These are phyloP conservation scores for Leucophenga maculata DNA, from an alignment of 2,888 invertebrate species.

Conservation along the genomic window DNA sequence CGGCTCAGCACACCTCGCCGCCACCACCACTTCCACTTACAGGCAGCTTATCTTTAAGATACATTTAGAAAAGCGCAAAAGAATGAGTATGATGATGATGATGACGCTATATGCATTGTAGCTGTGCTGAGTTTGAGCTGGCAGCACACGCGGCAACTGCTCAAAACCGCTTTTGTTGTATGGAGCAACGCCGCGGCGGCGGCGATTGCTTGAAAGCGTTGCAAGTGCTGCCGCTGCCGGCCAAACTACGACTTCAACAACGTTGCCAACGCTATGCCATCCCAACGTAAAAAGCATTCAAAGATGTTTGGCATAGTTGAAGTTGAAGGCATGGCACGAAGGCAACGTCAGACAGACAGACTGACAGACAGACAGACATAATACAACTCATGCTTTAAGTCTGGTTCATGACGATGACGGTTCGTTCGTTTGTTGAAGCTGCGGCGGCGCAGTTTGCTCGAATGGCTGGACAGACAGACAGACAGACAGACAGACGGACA, in stretches of 20 bases:
- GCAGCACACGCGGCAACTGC: slow-evolving; percentile 41
- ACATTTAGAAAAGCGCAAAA: slow-evolving; percentile 14
- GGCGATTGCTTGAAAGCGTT: slow-evolving; percentile 47
- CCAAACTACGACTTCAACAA: not conserved
- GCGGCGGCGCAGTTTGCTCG: slow-evolving; percentile 9
- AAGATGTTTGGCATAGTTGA: slow-evolving; percentile 62
- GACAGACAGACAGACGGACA: not conserved
- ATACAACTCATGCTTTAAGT: not conserved
- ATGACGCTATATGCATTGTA: slow-evolving; percentile 25
- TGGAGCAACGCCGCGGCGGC: slow-evolving; percentile 41
- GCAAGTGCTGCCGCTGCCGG: slow-evolving; percentile 22
- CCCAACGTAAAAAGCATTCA: not conserved
- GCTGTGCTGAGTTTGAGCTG: slow-evolving; percentile 6
- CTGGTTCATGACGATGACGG: slow-evolving; percentile 17
- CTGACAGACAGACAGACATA: slow-evolving; percentile 18
- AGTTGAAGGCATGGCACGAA: slow-evolving; percentile 44
- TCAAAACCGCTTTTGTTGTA: slow-evolving; percentile 58
- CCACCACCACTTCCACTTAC: not conserved
- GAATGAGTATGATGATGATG: slow-evolving; percentile 7
- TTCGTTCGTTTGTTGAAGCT: slow-evolving; percentile 11
- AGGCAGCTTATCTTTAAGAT: slow-evolving; percentile 4
- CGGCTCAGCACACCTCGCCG: not conserved
- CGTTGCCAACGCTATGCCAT: not conserved
- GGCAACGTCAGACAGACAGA: slow-evolving; percentile 50
- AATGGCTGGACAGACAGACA: not conserved